Percentiles rank a stretch among this genome's conserved stretches.
phyloP scores from a whole-genome alignment of 2,888 invertebrate genomes.

The Tipula confusa region DNA sequence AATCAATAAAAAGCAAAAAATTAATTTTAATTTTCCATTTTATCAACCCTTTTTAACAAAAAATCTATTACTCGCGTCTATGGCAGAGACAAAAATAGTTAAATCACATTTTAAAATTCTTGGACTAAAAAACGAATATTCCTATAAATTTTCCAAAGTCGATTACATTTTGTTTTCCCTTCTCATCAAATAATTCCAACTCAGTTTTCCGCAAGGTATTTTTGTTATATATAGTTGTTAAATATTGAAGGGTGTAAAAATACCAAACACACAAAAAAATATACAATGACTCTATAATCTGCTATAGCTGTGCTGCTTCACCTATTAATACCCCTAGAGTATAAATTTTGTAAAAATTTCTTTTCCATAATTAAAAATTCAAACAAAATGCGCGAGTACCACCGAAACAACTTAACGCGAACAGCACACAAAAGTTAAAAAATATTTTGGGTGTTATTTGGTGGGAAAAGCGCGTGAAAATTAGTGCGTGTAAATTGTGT shows the following conservation, averaged over 20 bases:
- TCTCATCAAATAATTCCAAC: background rate
- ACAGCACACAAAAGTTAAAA: background rate
- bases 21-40: background rate
- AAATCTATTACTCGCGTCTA: too few relatives aligned
- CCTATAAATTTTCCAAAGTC: background rate
- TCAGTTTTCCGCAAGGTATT: background rate
- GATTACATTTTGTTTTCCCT: background rate
- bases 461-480: slow-evolving; percentile 17
- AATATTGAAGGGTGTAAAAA: background rate
- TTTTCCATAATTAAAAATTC: background rate
- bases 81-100: background rate
- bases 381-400: background rate
- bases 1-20: slow-evolving; percentile 4
- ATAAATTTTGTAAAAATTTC: background rate
- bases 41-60: background rate
- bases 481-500: slow-evolving; percentile 4
- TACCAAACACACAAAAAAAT: background rate
- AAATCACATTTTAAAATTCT: background rate
- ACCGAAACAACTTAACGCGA: background rate
- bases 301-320: background rate
- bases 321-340: background rate
- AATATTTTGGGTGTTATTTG: background rate
- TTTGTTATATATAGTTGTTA: background rate
- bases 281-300: background rate
- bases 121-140: background rate